Evolutionary conservation across 2,888 invertebrate species (phyloP), one percentile per base, ranked within the genome.

Genomic region (Parnassius smintheus): DNA sequence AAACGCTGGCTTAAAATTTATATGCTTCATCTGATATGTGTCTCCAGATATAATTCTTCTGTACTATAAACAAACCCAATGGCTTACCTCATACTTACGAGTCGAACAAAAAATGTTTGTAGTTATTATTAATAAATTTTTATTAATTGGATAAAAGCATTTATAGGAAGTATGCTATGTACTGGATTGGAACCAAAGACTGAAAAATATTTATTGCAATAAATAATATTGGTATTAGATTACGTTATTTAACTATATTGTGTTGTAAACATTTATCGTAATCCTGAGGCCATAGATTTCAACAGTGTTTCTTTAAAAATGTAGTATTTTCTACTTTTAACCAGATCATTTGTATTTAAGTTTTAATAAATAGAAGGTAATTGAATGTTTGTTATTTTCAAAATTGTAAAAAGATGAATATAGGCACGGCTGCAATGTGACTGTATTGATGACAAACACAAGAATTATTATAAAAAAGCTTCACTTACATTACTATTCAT

Each of bases 111-210:
- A 67, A 66, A 65, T 66, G 67, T 71, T 71, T 66, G 67, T 70
- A 72, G 70, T 65, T 71, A 74, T 65, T 71, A 74, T 75, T 72
- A 74, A 52, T 69, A 72, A 74, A 75, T 60, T 45, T 50, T 42
- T 49, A 70, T 72, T 71, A 73, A 74, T 76, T 71, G 78, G 72
- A 74, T 66, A 63, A 74, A 80, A 77, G 80, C 81, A 80, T 82
- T 82, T 80, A 81, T 75, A 62, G 35, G 64, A 74, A 67, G 70
- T 72, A 78, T 77, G 81, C 83, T 81, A 81, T 77, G 83, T 80
- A 86, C 83, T 86, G 82, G 82, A 82, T 81, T 78, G 81, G 78
- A 86, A 86, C 86, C 88, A 88, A 89, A 88, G 88, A 88, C 88
- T 88, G 88, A 86, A 70, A 77, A 83, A 82, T 85, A 86, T 85